phyloP scores from a whole-genome alignment of 2,888 invertebrate species.

The Cosmia pyralina region DNA sequence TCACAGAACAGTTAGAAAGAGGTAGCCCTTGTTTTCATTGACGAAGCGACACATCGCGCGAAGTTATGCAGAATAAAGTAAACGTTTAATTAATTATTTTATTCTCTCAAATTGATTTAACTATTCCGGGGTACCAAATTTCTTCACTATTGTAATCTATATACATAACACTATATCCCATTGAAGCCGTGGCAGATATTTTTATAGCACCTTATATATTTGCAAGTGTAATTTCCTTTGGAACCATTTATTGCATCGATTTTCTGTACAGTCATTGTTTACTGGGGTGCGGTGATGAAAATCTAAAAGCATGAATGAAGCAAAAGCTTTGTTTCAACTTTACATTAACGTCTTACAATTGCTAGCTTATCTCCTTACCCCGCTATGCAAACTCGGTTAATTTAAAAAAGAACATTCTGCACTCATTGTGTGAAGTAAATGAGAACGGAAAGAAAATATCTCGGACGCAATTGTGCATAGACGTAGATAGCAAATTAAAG shows the following conservation, averaged over 20 bases:
- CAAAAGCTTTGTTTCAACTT: slow-evolving; percentile 14
- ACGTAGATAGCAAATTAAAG: slow-evolving; percentile 48
- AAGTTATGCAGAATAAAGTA: too few species aligned
- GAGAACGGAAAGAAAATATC: slow-evolving; percentile 47
- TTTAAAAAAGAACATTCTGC: slow-evolving; percentile 49
- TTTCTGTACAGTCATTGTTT: slow-evolving; percentile 24
- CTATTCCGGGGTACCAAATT: too few species aligned
- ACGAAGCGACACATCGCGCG: too few species aligned
- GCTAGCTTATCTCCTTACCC: slow-evolving; percentile 30
- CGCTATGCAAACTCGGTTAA: slow-evolving; percentile 41
- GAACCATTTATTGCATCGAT: slow-evolving; percentile 4
- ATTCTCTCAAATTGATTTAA: too few species aligned
- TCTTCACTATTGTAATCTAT: too few species aligned
- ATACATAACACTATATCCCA: too few species aligned
- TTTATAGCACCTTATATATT: too few species aligned
- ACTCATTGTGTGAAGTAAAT: slow-evolving; percentile 49
- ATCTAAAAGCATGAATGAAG: slow-evolving; percentile 4
- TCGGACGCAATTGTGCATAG: slow-evolving; percentile 50
- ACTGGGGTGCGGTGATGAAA: neutral
- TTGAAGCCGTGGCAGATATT: too few species aligned
- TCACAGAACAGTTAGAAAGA: too few species aligned
- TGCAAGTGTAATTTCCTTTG: neutral
- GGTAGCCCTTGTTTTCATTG: too few species aligned
- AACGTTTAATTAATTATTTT: too few species aligned
- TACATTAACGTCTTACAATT: slow-evolving; percentile 31